Evolutionary conservation across 2,888 invertebrate genomes (phyloP), one percentile per base, ranked within the genome.

Genomic region (Limenitis camilla): DNA sequence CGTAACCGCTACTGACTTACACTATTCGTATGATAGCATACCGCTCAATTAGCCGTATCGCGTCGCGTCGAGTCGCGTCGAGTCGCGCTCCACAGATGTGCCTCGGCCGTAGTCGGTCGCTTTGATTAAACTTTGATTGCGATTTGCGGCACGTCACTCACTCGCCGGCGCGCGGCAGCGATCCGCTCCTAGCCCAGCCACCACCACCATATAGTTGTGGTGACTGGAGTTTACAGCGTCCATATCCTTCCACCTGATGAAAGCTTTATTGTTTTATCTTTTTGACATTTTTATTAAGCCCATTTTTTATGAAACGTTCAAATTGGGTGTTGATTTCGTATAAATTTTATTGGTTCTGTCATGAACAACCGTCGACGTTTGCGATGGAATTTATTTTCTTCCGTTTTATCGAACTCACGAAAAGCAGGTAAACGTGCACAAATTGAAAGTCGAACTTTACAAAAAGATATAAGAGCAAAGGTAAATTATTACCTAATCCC

Each of bases 51-150:
- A 84, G 80, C 70, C 48, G 49, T 40, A 33, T 35, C 43, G 43
- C 7, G 27, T 27, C 69, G 75, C 74, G 74, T 69, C 39, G 47
- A 31, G 10, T 39, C 40, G 49, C 44, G 42, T 46, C 68, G 61
- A 70, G 64, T 69, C 69, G 76, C 73, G 74, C 70, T 68, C 71
- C 67, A 65, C 76, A 75, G 76, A 74, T 72, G 74, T 69, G 44
- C 45, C 19, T 49, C 40, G 33, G 52, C 47, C 69, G 69, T 67
- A 67, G 76, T 73, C 76, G 74, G 76, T 73, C 69, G 83, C 78
- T 84, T 81, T 83, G 82, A 84, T 85, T 83, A 78, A 76, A 79
- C 73, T 79, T 79, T 81, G 83, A 86, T 86, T 84, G 78, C 78
- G 71, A 55, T 53, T 52, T 55, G 55, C 51, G 49, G 51, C 51